Conservation (phyloP, 2,113 vertebrate genomes). For the Columba janthina region DNA sequence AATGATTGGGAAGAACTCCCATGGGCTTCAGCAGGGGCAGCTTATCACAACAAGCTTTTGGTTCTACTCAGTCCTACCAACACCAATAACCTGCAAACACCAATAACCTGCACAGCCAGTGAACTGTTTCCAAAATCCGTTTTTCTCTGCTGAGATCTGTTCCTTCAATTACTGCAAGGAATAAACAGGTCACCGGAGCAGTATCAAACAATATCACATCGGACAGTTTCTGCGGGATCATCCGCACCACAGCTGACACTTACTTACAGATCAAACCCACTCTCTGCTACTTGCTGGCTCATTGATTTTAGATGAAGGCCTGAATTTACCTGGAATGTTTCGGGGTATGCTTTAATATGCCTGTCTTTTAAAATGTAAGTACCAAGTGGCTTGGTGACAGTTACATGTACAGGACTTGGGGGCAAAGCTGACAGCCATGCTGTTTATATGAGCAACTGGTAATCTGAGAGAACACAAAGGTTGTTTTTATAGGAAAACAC, state of each 20-base stretch:
- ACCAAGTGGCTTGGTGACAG: fast-evolving
- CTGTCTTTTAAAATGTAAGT: background rate
- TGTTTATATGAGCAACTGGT: background rate
- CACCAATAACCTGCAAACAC: background rate
- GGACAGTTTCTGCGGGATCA: background rate
- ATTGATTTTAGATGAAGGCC: background rate
- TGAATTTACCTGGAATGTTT: background rate
- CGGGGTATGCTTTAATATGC: background rate
- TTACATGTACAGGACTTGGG: fast-evolving
- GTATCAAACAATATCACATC: fast-evolving
- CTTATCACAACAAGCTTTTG: background rate
- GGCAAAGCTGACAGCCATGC: fast-evolving
- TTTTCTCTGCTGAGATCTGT: background rate
- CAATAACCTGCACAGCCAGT: background rate
- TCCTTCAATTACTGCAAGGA: background rate
- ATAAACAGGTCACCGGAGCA: background rate
- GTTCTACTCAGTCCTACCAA: background rate
- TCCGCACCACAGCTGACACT: fast-evolving
- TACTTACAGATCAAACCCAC: background rate
- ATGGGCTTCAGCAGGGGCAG: background rate
- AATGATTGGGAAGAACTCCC: background rate
- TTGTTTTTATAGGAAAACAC: background rate
- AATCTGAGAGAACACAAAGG: too few species aligned
- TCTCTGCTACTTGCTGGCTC: background rate
- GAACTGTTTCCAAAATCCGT: background rate